Conservation (phyloP, 2,888 invertebrate species). For the Brachypalpus laphriformis region DNA sequence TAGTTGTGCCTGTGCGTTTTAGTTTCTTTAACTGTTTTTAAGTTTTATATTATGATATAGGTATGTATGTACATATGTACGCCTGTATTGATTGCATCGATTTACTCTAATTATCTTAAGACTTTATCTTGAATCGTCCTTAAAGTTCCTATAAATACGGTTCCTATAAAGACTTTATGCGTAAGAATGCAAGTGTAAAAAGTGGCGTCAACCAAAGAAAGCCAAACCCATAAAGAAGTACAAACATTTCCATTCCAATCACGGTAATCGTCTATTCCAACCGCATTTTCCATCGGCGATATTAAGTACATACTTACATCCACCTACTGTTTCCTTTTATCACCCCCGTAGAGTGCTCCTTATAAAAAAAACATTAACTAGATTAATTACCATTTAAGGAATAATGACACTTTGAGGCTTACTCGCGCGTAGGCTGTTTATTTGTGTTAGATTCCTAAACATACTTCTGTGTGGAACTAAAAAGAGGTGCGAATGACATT, state of each 20-base stretch:
- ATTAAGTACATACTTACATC: background rate
- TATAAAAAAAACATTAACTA: background rate
- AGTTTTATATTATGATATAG: too few species aligned
- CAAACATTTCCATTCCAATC: background rate
- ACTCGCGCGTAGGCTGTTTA: background rate
- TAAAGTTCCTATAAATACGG: too few species aligned
- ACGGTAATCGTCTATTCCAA: background rate
- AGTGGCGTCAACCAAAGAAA: too few species aligned
- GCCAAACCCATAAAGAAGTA: too few species aligned
- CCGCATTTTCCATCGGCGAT: background rate
- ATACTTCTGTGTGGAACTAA: background rate
- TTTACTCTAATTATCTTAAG: too few species aligned
- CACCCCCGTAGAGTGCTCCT: background rate
- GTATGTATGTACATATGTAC: too few species aligned
- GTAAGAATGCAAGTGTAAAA: too few species aligned
- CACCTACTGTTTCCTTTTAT: background rate
- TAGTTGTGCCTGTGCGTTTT: too few species aligned
- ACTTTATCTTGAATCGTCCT: too few species aligned
- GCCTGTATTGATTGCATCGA: too few species aligned
- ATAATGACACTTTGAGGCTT: background rate
- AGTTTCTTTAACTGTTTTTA: too few species aligned
- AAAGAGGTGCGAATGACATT: slow-evolving; percentile 34
- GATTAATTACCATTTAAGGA: background rate
- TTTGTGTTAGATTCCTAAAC: background rate
- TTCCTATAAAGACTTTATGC: too few species aligned